A percentile compares a stretch with the other conserved stretches of the same genome.
These are phyloP conservation scores for Adineta ricciae DNA, from an alignment of 2,888 invertebrate genomes.

Conservation along the genomic window DNA sequence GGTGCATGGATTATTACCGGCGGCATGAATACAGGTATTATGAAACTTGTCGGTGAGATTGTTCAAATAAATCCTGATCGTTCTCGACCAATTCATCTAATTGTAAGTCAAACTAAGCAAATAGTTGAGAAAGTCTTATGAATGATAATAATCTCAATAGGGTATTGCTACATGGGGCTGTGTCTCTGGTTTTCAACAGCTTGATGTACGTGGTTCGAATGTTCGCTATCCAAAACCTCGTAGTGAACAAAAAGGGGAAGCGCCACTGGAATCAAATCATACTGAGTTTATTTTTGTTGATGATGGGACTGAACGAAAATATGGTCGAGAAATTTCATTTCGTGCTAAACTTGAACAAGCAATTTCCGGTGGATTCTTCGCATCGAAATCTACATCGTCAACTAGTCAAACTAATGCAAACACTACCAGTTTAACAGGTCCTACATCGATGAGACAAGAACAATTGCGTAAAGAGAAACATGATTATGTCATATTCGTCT, in stretches of 20 bases:
- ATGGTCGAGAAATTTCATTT: constrained; percentile 43
- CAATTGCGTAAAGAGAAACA: not conserved
- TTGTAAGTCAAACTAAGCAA: no score
- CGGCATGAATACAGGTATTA: constrained; percentile 31
- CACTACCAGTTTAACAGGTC: not conserved
- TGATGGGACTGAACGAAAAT: constrained; percentile 45
- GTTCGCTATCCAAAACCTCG: not conserved
- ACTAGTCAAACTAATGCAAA: not conserved
- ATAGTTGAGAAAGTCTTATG: no score
- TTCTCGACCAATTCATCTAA: constrained; percentile 4
- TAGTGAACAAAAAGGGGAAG: constrained; percentile 32
- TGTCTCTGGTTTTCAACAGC: constrained; percentile 42
- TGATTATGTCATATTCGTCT: not conserved
- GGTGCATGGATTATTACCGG: constrained; percentile 32
- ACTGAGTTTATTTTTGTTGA: constrained; percentile 50
- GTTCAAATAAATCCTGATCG: constrained; percentile 37
- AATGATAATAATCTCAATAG: no score
- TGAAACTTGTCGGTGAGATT: constrained; percentile 32
- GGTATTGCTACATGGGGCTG: constrained; percentile 50
- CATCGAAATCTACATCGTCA: not conserved
- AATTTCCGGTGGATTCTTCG: not conserved
- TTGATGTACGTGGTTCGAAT: not conserved
- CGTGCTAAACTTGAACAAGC: constrained; percentile 26
- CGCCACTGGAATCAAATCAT: constrained; percentile 49
- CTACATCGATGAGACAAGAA: not conserved